Conservation (phyloP, 2,797 vertebrate species). For the Halcyon leucocephala region DNA sequence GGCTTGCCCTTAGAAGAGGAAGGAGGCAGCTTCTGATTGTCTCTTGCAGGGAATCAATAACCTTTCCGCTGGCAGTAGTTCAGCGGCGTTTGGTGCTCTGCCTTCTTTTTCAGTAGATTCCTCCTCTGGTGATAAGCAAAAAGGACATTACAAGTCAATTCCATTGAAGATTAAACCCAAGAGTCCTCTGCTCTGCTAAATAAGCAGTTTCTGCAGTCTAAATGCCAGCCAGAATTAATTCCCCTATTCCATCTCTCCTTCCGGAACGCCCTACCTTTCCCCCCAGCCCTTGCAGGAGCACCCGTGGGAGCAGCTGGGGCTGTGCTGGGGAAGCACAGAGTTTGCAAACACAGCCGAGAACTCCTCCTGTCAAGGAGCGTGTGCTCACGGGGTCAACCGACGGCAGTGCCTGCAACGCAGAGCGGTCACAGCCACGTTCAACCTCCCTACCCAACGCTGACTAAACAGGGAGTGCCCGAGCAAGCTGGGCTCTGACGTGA, state of each 20-base stretch:
- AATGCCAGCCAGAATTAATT: background rate
- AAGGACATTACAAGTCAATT: slow-evolving; percentile 11
- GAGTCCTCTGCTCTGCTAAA: background rate
- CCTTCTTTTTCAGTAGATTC: slow-evolving; percentile 4
- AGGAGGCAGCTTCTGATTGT: background rate
- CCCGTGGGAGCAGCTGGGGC: background rate
- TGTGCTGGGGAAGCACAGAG: fast-evolving
- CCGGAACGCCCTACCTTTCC: background rate
- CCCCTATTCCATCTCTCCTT: background rate
- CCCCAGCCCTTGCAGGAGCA: background rate
- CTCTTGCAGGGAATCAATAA: slow-evolving; percentile 19
- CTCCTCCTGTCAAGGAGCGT: background rate
- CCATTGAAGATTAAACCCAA: background rate
- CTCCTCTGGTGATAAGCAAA: background rate
- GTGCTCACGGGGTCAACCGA: background rate
- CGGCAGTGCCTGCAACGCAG: fast-evolving
- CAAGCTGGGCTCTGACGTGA: background rate
- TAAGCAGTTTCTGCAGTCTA: background rate
- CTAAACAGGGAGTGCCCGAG: background rate
- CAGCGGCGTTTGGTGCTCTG: slow-evolving; percentile 2
- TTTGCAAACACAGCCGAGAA: background rate
- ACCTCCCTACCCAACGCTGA: background rate
- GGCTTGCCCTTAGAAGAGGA: background rate
- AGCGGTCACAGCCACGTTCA: background rate
- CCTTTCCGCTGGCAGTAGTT: background rate